Evolutionary conservation across 2,888 invertebrate genomes (phyloP), one percentile per base, ranked within the genome.

Genomic region (Lasioglossum figueresi): DNA sequence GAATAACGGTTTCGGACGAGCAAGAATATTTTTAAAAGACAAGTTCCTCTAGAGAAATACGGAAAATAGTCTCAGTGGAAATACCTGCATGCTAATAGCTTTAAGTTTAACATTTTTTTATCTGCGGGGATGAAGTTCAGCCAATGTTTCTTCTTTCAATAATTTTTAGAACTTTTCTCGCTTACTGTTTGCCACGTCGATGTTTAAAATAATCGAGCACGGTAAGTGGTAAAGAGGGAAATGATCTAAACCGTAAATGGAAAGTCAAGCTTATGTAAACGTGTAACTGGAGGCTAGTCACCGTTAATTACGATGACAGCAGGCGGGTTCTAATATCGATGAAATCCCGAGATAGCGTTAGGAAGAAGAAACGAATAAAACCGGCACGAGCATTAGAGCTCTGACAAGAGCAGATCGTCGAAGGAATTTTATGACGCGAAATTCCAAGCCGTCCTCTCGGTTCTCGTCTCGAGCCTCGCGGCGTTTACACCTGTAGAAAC

Each of bases 361-460:
- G 8, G 76, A 14, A 56, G 40, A 59, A 59, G 68, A 45, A 77
- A 40, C 59, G 70, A 75, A 56, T 37, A 40, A 68, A 76, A 68
- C 52, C 68, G 68, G 31, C n/a, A 59, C 63, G 19, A 37, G 78
- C 43, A 16, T 85, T 75, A 82, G 82, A 72, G 86, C 76, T 85
- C 85, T 43, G 45, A 59, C 73, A 56, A 59, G 71, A 40, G 56
- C 59, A 37, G 34, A 48, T 16, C 56, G 27, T 27, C 31, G 48
- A 66, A 75, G 76, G 63, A 78, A 87, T 84, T 82, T 86, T 84
- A 86, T 75, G 75, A 82, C 72, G 79, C 34, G 75, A 81, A 81
- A 84, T 82, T 84, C 79, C 86, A 74, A 2, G 5, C 74, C 34
- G 40, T 80, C 72, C 31, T 40, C 56, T 52, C 52, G 23, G 79